Evolutionary conservation across 2,888 invertebrate species (phyloP), one percentile per base, ranked within the genome.

Genomic region (Timema cristinae): DNA sequence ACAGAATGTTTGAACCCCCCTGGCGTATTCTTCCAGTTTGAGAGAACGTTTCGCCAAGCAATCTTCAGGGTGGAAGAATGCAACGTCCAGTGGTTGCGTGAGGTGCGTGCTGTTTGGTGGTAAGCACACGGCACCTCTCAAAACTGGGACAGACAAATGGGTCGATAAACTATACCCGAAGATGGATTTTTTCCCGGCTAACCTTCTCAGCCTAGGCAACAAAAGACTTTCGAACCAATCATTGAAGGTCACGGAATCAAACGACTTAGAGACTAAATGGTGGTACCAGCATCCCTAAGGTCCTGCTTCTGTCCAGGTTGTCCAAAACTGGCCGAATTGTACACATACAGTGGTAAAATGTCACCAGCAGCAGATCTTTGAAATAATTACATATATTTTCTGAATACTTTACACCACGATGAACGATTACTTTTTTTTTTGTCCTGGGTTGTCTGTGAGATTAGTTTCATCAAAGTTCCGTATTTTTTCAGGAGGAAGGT

Each of bases 401-500:
- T 50, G 79, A 79, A 75, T 82, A 78, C 71, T 79, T 80, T 6
- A 71, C 70, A 10, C 80, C 79, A n/a, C 79, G 74, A 71, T 77
- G 77, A 51, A 71, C 71, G 47, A 79, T 75, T 11, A 77, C 73
- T 70, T 74, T 77, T 70, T n/a, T 77, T 77, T 67, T 75, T 70
- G 2, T 79, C 81, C n/a, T 80, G n/a, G 79, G 70, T 82, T 79
- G 71, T 81, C 81, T 13, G 76, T 73, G 7, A 82, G 75, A 70
- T 80, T 81, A 0, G 79, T 78, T 72, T 81, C 79, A 71, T 81
- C 80, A 74, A 79, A 82, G 68, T 82, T 82, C 48, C 78, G 73
- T 16, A 79, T 78, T 49, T 52, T 51, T 10, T 11, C 16, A 63
- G 70, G 61, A 13, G 70, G 61, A 5, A 49, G 13, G n/a, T 47